Evolutionary conservation across 2,113 vertebrate species (phyloP).

Genomic region (Ardeotis arabs): DNA sequence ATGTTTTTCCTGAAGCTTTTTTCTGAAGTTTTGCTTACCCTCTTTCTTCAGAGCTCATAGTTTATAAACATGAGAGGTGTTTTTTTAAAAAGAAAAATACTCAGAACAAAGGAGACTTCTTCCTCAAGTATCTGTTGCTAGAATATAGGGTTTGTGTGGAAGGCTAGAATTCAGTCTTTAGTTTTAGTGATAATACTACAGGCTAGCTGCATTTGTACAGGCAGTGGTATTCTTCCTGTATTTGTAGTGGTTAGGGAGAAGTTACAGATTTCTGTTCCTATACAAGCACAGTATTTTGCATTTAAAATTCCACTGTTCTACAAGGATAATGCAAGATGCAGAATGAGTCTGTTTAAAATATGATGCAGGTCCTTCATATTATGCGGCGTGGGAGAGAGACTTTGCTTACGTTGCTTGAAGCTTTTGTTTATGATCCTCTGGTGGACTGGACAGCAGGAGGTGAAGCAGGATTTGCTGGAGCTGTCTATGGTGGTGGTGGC

Average conservation of each 20-base stretch:
- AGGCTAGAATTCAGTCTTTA: neutral
- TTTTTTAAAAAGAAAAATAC: neutral
- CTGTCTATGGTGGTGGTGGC: slow-evolving; percentile 95
- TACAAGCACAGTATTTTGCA: neutral
- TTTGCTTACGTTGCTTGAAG: slow-evolving; percentile 91
- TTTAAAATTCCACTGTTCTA: neutral
- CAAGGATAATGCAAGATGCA: neutral
- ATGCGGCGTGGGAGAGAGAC: slow-evolving; percentile 97
- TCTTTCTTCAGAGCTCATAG: neutral
- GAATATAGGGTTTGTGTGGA: neutral
- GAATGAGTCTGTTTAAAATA: neutral
- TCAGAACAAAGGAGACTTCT: neutral
- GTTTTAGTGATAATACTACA: neutral
- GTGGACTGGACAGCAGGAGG: slow-evolving; percentile 99
- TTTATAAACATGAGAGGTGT: neutral
- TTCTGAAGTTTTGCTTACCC: neutral
- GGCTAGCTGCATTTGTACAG: neutral
- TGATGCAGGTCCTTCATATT: slow-evolving; percentile 90
- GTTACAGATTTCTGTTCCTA: neutral
- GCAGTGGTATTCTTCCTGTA: neutral
- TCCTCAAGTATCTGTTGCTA: neutral
- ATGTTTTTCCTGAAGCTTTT: neutral
- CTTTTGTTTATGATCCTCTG: slow-evolving; percentile 97
- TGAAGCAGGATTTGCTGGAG: slow-evolving; percentile 95
- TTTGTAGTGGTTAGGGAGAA: neutral